A percentile compares a stretch with the other conserved stretches of the same genome.
Evolutionary conservation across 2,113 vertebrate species (phyloP).

Genomic region (Corvus moneduloides): DNA sequence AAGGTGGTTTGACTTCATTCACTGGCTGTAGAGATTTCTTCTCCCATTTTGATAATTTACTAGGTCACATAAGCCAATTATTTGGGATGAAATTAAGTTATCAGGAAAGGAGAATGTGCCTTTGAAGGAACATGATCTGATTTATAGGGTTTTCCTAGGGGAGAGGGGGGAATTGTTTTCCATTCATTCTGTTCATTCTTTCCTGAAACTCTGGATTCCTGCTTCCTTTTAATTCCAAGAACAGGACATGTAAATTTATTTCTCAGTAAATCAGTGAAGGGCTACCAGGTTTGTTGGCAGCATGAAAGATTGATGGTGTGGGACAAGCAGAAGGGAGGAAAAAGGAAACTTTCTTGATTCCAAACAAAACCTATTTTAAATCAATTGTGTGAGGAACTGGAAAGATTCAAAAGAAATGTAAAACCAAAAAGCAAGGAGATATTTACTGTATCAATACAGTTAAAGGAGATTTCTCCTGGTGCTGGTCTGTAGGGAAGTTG

Average conservation of each 20-base stretch:
- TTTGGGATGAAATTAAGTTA: not conserved
- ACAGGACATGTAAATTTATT: not conserved
- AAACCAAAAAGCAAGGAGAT: not conserved
- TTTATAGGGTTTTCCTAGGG: not conserved
- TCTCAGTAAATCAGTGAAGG: not conserved
- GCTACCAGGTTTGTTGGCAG: not conserved
- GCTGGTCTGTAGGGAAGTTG: not conserved
- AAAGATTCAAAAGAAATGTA: not conserved
- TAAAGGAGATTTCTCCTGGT: not conserved
- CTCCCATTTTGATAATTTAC: not conserved
- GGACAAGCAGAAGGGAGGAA: not conserved
- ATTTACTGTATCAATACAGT: not conserved
- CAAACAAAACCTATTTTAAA: not conserved
- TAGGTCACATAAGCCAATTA: not conserved
- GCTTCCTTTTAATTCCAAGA: not conserved
- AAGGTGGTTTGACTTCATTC: not conserved
- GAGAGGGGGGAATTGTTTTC: not conserved
- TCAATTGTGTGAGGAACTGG: not conserved
- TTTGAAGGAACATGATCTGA: not conserved
- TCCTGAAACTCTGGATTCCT: not conserved
- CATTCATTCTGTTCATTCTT: not conserved
- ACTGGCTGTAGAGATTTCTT: not conserved
- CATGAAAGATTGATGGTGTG: not conserved
- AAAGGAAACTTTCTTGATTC: not conserved
- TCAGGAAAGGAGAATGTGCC: not conserved